Evolutionary conservation across 2,113 vertebrate genomes (phyloP), one percentile per base, ranked within the genome.

Genomic region (Pituophis catenifer): DNA sequence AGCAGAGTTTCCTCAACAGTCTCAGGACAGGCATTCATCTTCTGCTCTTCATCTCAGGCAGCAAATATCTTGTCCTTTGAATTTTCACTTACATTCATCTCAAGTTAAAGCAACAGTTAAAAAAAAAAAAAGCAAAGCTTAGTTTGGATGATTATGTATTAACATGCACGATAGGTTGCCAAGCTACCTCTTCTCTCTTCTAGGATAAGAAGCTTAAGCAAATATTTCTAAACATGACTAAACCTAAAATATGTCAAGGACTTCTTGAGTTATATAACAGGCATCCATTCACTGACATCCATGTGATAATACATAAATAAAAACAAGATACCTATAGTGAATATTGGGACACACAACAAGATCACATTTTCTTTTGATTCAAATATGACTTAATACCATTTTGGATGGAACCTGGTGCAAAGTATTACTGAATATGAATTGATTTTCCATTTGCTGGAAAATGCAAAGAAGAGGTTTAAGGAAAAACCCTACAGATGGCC

Each of bases 391-490:
- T 23, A 10, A 86, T 55, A 85, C 86, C 91, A 86, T 7, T 23
- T n/a, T 3, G 2, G 89, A 12, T 52, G 48, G 93, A 94, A 89
- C 85, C 23, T 13, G 75, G 4, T 54, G 54, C 85, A 48, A 88
- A 91, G 48, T 55, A 89, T 11, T 53, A 26, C 38, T 57, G 92
- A 94, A 89, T 92, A 48, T 26, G 70, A n/a, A 13, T 38, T 17
- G 23, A 50, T 91, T 90, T n/a, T 3, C 10, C 90, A 89, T 13
- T 88, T 94, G 38, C 5, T 93, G 58, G 44, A 70, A 89, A 95
- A 85, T 89, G 92, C 24, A 10, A n/a, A 91, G 38, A 88, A 86
- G 44, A 89, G 15, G 58, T 94, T 81, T 86, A 93, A 93, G 65
- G 54, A 94, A 19, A 38, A 85, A 4, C 29, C 0, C 17, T 33